These are phyloP conservation scores for Limnodromus scolopaceus DNA, from an alignment of 2,797 vertebrate genomes.

Conservation along the genomic window DNA sequence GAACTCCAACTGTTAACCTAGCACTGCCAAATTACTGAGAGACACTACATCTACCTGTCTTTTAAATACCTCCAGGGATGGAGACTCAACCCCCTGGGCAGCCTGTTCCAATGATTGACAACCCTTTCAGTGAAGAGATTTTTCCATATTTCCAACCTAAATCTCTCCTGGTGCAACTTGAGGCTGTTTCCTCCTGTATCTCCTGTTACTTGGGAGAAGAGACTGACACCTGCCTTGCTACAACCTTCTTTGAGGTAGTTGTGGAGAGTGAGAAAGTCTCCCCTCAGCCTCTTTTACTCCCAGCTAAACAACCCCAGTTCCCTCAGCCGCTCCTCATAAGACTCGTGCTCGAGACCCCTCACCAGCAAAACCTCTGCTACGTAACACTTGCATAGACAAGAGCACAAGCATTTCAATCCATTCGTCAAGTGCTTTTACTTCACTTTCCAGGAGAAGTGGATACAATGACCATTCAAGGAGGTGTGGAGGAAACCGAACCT, in stretches of 20 bases:
- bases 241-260: background rate
- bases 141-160: background rate
- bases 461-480: rapidly evolving
- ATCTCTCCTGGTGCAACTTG: background rate
- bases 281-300: background rate
- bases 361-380: background rate
- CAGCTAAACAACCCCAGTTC: background rate
- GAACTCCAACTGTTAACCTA: background rate
- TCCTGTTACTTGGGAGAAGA: background rate
- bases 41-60: background rate
- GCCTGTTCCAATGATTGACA: background rate
- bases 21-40: background rate
- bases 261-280: background rate
- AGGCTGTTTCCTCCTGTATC: background rate
- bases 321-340: background rate
- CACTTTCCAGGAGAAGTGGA: background rate
- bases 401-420: rapidly evolving
- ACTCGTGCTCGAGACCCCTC: background rate
- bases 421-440: rapidly evolving
- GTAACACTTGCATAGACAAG: background rate
- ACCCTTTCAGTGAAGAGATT: background rate
- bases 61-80: background rate
- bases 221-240: background rate
- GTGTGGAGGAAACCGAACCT: background rate
- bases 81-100: background rate